phyloP scores from a whole-genome alignment of 2,797 vertebrate species.

The Chelmon rostratus region DNA sequence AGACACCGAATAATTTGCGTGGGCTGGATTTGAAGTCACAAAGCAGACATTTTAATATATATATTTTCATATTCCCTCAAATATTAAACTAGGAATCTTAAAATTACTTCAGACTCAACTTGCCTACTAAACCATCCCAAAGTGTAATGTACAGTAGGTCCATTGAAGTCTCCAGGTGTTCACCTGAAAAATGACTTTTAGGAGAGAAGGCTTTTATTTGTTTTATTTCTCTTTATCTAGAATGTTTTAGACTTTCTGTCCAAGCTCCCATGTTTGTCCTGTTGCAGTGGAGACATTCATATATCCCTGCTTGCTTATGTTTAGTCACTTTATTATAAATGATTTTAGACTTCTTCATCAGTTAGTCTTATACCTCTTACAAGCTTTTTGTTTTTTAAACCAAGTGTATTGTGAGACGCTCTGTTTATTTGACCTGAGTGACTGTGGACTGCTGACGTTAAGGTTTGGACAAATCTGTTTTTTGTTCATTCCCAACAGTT shows the following conservation, averaged over 20 bases:
- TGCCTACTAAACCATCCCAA: slow-evolving; percentile 86
- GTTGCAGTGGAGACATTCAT: slow-evolving; percentile 86
- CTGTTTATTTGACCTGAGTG: slow-evolving; percentile 77
- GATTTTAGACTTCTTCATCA: slow-evolving; percentile 78
- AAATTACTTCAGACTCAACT: slow-evolving; percentile 81
- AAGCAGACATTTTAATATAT: slow-evolving; percentile 84
- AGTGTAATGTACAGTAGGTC: slow-evolving; percentile 74
- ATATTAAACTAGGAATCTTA: slow-evolving; percentile 89
- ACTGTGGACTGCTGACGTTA: slow-evolving; percentile 84
- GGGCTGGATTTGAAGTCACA: slow-evolving; percentile 81
- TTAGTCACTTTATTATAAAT: slow-evolving; percentile 95
- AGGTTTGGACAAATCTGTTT: slow-evolving; percentile 68
- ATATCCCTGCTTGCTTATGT: slow-evolving; percentile 89
- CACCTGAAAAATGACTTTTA: slow-evolving; percentile 79
- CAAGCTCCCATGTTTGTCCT: slow-evolving; percentile 78
- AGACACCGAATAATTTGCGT: slow-evolving; percentile 66
- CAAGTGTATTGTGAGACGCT: slow-evolving; percentile 83
- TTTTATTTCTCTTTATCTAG: slow-evolving; percentile 69
- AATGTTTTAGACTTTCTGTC: slow-evolving; percentile 69
- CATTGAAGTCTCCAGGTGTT: slow-evolving; percentile 73
- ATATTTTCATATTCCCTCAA: slow-evolving; percentile 72
- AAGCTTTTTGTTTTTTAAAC: slow-evolving; percentile 80
- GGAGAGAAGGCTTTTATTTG: slow-evolving; percentile 86
- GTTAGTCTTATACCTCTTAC: slow-evolving; percentile 87
- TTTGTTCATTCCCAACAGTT: slow-evolving; percentile 70